These are phyloP conservation scores for Paelopatides confundens DNA, from an alignment of 53 echinoderm and acorn worm genomes.

Conservation along the genomic window DNA sequence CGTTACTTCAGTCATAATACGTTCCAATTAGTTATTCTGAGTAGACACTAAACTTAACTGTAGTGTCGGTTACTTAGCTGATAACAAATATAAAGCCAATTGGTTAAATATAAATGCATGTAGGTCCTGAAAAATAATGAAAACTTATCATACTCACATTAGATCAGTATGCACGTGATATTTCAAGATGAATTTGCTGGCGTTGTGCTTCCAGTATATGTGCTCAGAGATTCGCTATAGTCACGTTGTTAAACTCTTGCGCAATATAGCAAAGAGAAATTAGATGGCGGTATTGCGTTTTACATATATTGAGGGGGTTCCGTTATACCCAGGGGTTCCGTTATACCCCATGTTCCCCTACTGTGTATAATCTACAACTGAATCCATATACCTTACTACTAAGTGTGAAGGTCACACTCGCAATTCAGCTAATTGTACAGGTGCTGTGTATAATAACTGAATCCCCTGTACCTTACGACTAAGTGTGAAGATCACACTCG, in stretches of 20 bases:
- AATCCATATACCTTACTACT: no score
- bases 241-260: slow-evolving; percentile 20
- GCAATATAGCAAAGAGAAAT: neutral
- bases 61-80: neutral
- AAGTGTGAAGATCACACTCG: no score
- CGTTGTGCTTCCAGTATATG: neutral
- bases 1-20: neutral
- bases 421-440: no score
- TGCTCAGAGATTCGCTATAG: neutral
- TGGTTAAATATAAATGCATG: neutral
- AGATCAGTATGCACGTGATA: slow-evolving; percentile 17
- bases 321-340: slow-evolving; percentile 1
- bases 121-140: neutral
- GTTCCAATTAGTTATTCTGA: neutral
- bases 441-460: no score
- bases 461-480: no score
- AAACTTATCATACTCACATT: slow-evolving; percentile 27
- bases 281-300: slow-evolving; percentile 4
- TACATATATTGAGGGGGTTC: slow-evolving; percentile 1
- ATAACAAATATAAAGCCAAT: neutral
- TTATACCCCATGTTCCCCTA: slow-evolving; percentile 23
- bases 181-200: neutral
- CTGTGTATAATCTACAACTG: no score
- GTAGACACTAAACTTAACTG: neutral
- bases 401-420: no score